Conservation (phyloP, 2,888 invertebrate genomes). For the Pecten maximus region DNA sequence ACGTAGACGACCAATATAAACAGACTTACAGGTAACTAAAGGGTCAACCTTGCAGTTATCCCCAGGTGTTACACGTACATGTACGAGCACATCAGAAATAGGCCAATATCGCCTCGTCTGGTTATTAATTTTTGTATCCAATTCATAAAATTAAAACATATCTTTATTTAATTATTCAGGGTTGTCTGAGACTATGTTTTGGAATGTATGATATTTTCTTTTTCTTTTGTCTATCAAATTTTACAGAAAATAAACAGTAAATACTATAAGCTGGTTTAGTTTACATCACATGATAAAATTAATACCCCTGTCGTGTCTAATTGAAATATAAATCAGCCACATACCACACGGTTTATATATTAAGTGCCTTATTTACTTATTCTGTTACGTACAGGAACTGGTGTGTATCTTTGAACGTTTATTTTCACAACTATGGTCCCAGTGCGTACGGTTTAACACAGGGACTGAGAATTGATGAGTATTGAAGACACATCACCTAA, state of each 20-base stretch:
- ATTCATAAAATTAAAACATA: too few species aligned
- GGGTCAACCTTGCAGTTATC: neutral
- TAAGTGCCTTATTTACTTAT: neutral
- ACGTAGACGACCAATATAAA: neutral
- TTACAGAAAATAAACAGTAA: neutral
- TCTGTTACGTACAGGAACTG: neutral
- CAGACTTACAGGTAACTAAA: neutral
- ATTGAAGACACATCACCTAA: neutral
- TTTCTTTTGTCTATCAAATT: neutral
- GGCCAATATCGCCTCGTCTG: neutral
- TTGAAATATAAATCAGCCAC: constrained; percentile 4
- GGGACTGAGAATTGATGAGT: neutral
- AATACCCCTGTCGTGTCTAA: neutral
- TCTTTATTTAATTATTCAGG: too few species aligned
- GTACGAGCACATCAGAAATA: neutral
- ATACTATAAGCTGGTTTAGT: neutral
- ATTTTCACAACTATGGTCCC: neutral
- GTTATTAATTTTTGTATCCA: neutral
- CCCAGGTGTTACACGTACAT: neutral
- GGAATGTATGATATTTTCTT: neutral
- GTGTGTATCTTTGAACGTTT: neutral
- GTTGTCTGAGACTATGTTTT: too few species aligned
- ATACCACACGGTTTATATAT: neutral
- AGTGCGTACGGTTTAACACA: neutral
- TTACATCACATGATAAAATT: neutral